Evolutionary conservation across 23 tunicate genomes (phyloP), one percentile per base, ranked within the genome.

Genomic region (Halocynthia roretzi): DNA sequence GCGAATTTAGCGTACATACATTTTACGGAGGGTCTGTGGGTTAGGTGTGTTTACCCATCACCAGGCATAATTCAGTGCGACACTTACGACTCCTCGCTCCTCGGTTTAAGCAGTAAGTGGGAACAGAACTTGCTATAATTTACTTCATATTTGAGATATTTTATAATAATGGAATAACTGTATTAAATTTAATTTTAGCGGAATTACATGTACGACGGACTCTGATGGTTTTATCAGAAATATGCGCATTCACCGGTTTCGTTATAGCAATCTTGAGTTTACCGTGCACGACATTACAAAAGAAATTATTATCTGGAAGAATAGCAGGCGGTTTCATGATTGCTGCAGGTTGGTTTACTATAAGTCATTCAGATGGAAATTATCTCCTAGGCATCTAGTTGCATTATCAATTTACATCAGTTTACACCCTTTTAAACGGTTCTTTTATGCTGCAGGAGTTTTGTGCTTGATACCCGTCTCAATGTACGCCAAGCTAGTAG

Each of bases 41-140:
- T 92, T 8, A 77, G 98, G 8, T 92, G 98, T 60, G 76, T 81
- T 11, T 77, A 82, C 54, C 88, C 92, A 51, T 51, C 48, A 7
- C 98, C 87, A 7, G 98, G 92, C 31, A 70, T 51, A 70, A 72
- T 82, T 20, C 86, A 75, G 52, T 92, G 98, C 52, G 98, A 92
- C 65, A 62, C 71, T 58, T 92, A 75, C 53, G 93, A 80, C 52
- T 61, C 62, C 7, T 81, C 86, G 9, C 51, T 76, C 15, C 75
- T 87, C 50, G 78, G 54, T 17, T 31, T 31, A 31, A 31, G 44
- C 44, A 31, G 44, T 31, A 31, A 31, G 44, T 31, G 44, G 44
- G 4, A 31, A 31, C 44, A 31, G 4, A 4, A 4, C 44, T 31
- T 31, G 44, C 44, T 31, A 31, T 31, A 31, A 31, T 31, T 31